Conservation (phyloP, 2,113 vertebrate species). For the Galbula dea region DNA sequence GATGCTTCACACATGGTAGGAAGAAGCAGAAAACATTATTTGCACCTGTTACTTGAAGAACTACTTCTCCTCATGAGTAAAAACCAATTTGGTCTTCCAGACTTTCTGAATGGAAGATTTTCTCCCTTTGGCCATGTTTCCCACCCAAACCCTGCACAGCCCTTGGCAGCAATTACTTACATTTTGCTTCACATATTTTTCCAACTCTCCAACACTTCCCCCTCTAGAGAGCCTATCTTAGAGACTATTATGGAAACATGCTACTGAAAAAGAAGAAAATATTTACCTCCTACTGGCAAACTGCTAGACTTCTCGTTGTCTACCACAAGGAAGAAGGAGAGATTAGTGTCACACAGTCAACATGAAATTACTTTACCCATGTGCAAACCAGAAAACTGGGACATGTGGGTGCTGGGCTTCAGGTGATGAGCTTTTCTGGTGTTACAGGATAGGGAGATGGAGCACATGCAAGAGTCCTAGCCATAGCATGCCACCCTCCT, state of each 20-base stretch:
- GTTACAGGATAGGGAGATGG: neutral
- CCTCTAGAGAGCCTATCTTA: neutral
- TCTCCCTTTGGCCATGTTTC: neutral
- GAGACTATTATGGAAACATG: neutral
- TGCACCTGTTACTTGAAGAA: neutral
- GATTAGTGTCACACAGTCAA: neutral
- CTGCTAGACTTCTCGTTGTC: conserved; percentile 25
- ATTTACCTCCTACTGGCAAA: neutral
- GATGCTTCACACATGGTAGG: neutral
- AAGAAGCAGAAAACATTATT: neutral
- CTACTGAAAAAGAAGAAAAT: neutral
- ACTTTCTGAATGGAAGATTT: neutral
- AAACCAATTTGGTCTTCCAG: neutral
- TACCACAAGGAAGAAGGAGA: neutral
- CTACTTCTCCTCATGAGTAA: neutral
- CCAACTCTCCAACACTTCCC: neutral
- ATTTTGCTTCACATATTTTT: neutral
- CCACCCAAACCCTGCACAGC: neutral
- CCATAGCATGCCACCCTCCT: neutral
- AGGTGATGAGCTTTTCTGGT: neutral
- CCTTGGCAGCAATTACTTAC: neutral
- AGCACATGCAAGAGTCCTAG: neutral
- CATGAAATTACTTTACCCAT: neutral
- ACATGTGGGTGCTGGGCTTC: neutral
- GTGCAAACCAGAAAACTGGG: neutral